Conservation (phyloP, 2,888 invertebrate species). For the Anarsia innoxiella region DNA sequence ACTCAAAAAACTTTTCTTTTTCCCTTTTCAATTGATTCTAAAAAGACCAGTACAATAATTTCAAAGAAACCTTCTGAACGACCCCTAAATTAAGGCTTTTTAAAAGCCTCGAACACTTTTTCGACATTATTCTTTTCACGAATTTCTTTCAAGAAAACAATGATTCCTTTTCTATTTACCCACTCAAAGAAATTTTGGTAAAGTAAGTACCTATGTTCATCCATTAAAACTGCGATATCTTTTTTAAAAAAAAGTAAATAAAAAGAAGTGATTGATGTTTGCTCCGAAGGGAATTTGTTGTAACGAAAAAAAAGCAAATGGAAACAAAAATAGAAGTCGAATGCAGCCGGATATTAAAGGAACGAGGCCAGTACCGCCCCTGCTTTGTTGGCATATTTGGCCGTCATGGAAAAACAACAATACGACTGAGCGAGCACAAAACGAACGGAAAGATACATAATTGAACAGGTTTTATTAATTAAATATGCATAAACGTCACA, state of each 20-base stretch:
- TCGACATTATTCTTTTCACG: not conserved
- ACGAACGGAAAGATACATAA: not conserved
- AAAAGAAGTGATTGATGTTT: conserved; percentile 19
- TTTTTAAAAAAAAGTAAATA: conserved; percentile 8
- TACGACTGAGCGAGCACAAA: conserved; percentile 27
- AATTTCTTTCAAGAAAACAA: not conserved
- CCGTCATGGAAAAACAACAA: conserved; percentile 30
- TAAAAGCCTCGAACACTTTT: not conserved
- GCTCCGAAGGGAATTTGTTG: conserved; percentile 10
- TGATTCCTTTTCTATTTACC: not conserved
- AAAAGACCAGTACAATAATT: not conserved
- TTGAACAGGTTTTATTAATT: not conserved
- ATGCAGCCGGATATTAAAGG: conserved; percentile 55
- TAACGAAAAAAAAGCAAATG: conserved; percentile 35
- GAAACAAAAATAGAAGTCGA: conserved; percentile 41
- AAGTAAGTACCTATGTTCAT: conserved; percentile 5
- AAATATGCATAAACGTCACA: not conserved
- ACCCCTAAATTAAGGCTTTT: not conserved
- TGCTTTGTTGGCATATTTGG: conserved; percentile 25
- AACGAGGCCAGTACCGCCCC: conserved; percentile 32
- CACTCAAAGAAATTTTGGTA: no score
- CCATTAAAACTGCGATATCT: conserved; percentile 11
- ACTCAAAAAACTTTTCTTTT: not conserved
- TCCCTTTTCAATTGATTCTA: not conserved
- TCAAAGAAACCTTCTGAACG: not conserved